Evolutionary conservation across 2,797 vertebrate genomes (phyloP).

Genomic region (Scomberomorus guttatus): DNA sequence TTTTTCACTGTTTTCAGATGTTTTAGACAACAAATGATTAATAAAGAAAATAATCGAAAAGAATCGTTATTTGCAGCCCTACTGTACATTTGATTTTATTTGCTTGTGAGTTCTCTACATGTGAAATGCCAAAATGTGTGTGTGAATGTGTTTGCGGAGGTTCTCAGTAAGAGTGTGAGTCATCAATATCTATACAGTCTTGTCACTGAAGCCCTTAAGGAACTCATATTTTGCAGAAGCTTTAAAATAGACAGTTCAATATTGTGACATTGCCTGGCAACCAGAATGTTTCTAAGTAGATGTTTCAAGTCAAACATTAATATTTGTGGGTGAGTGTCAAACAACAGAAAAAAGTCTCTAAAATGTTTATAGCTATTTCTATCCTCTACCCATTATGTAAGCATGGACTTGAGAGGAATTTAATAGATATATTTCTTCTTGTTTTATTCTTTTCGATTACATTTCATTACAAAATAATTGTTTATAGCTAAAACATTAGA

Average conservation of each 20-base stretch:
- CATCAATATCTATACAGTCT: constrained; percentile 25
- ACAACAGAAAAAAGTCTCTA: too few relatives aligned
- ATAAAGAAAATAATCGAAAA: too few relatives aligned
- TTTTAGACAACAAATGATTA: too few relatives aligned
- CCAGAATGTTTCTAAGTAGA: constrained; percentile 20
- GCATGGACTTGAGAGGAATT: too few relatives aligned
- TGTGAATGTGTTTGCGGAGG: constrained; percentile 11
- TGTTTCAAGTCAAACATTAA: constrained; percentile 10
- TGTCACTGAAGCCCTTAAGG: constrained; percentile 1
- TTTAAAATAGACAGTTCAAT: constrained; percentile 9
- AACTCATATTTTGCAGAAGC: constrained; percentile 9
- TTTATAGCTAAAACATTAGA: too few relatives aligned
- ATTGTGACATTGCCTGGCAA: constrained; percentile 35
- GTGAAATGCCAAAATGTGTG: neutral
- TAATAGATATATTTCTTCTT: neutral
- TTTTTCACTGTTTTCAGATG: too few relatives aligned
- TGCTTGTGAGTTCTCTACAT: neutral
- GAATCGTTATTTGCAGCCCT: too few relatives aligned
- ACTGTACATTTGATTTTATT: neutral
- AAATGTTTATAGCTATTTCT: too few relatives aligned
- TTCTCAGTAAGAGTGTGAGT: constrained; percentile 26
- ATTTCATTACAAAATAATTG: neutral
- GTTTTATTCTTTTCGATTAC: neutral
- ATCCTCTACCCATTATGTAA: too few relatives aligned
- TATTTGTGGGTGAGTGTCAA: neutral